Conservation (phyloP, 2,113 vertebrate species). For the Ancistrus triradiatus region DNA sequence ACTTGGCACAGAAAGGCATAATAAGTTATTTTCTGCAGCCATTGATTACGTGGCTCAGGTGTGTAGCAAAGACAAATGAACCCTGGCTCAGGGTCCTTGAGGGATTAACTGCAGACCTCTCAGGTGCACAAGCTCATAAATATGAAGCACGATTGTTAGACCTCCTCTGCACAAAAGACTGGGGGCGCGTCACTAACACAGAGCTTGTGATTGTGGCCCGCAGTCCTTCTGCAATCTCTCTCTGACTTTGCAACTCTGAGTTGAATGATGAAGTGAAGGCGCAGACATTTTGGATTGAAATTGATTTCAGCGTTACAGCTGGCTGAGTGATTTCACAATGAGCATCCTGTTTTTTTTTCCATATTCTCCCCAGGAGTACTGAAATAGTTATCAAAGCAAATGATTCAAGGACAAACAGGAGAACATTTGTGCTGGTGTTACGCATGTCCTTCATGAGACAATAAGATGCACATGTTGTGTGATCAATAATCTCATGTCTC, state of each 20-base stretch:
- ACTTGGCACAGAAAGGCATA: not conserved
- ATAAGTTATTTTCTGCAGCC: not conserved
- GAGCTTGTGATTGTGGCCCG: not conserved
- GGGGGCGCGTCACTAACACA: not conserved
- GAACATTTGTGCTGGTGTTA: no score
- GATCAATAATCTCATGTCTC: no score
- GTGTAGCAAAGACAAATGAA: not conserved
- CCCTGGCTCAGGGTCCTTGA: not conserved
- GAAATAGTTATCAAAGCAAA: not conserved
- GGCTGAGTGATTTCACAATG: not conserved
- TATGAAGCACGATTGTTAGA: not conserved
- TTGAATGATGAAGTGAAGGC: constrained; percentile 6
- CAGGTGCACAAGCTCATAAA: not conserved
- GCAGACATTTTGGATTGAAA: constrained; percentile 6
- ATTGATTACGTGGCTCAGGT: constrained; percentile 17
- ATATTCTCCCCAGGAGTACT: not conserved
- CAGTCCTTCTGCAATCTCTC: constrained; percentile 3
- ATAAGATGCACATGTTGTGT: no score
- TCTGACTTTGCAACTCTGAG: not conserved
- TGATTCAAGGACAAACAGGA: not conserved
- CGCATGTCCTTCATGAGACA: no score
- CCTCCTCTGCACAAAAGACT: no score
- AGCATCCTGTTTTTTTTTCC: not conserved
- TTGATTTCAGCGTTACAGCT: not conserved
- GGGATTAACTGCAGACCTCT: not conserved